Base-by-base conservation (phyloP, 2,113 vertebrate species). In the Mystacornis crossleyi region DNA sequence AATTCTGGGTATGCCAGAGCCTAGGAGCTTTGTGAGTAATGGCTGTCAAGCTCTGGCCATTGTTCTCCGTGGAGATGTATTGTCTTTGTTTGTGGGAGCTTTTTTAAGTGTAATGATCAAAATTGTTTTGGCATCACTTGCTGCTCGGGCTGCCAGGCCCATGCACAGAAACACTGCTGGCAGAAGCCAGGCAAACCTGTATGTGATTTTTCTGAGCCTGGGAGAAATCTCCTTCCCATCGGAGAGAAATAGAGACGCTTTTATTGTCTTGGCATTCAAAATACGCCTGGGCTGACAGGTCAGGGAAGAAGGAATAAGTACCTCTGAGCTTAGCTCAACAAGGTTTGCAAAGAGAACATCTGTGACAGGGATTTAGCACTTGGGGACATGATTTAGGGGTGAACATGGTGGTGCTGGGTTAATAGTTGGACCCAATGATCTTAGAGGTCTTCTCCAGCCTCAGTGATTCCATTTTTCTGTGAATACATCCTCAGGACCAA, bases 61-160 rank as follows among this genome's bases (percentile, higher is more conserved):
- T 87, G 51, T 79, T 91, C 71, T 75, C 31, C 38, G 31, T 18
- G 43, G 15, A 85, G 71, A 86, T 64, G 9, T 48, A 66, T 81
- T 87, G 81, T 60, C 48, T 95, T 94, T 47, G 10, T 50, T 50
- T 69, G 33, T 25, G 23, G 17, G 34, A 11, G 24, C 1, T 17
- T 60, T 19, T 81, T 87, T 64, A 70, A 74, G 58, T 60, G 61
- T 48, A 72, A 45, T 36, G 57, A 53, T 91, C 81, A 96, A 90
- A 94, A 84, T n/a, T 64, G 26, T 40, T 94, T 75, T 94, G 92
- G 90, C 85, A 87, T 53, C 60, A 6, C 34, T 86, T 91, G 38
- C 40, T 90, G 66, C n/a, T 93, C 0, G 0, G 36, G 55, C 81
- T 86, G 81, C 67, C 95, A 78, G 75, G 42, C 42, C 26, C 51